Evolutionary conservation across 2,113 vertebrate genomes (phyloP).

Genomic region (Scophthalmus maximus): DNA sequence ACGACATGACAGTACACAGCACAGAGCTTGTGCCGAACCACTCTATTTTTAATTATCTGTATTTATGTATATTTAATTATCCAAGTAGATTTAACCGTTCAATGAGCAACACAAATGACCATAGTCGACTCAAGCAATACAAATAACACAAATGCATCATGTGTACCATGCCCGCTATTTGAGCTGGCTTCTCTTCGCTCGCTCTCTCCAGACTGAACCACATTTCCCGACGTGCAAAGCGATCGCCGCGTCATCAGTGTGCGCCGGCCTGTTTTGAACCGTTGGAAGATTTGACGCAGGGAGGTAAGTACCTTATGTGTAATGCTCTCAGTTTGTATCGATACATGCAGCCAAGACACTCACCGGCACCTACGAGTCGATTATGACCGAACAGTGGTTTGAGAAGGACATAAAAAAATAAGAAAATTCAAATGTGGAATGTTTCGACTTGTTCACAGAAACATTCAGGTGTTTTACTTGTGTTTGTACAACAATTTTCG

Average conservation of each 20-base stretch:
- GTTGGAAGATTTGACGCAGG: slow-evolving; percentile 37
- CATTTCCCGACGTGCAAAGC: slow-evolving; percentile 59
- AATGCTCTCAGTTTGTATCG: background rate
- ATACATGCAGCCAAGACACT: background rate
- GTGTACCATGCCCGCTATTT: no score
- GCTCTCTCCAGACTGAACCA: no score
- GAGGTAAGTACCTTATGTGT: slow-evolving; percentile 4
- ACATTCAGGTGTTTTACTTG: background rate
- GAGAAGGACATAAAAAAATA: background rate
- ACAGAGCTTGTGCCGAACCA: no score
- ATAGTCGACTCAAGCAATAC: no score
- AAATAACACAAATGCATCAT: no score
- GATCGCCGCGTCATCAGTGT: slow-evolving; percentile 39
- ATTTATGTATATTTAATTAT: no score
- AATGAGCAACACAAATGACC: no score
- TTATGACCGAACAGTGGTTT: background rate
- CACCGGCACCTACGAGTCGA: background rate
- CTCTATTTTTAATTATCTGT: no score
- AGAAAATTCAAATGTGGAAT: background rate
- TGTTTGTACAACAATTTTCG: background rate
- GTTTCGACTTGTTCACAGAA: background rate
- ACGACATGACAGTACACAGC: no score
- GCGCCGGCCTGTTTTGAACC: slow-evolving; percentile 48
- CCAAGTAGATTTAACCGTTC: no score
- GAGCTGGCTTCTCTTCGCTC: no score